phyloP scores from a whole-genome alignment of 2,113 vertebrate genomes.

The Chloebia gouldiae region DNA sequence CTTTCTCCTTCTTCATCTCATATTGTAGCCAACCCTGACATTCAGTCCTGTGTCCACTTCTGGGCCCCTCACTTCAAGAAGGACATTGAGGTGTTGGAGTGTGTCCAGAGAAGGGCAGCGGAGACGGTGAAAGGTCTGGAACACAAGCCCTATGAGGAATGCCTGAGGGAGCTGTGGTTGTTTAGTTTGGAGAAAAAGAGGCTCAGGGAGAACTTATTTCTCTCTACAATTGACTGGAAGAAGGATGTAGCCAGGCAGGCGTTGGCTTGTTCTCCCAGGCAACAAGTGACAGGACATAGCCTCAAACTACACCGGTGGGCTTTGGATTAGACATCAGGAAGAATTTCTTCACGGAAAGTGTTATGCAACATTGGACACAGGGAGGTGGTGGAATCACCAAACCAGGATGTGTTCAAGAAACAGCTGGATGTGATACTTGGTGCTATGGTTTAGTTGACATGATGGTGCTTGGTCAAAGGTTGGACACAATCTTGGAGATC shows the following conservation, averaged over 20 bases:
- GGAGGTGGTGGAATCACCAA: background rate
- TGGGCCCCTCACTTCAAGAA: background rate
- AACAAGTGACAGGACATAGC: background rate
- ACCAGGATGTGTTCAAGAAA: background rate
- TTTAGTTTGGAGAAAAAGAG: background rate
- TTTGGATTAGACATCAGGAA: background rate
- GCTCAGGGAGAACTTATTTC: no score
- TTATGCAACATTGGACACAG: background rate
- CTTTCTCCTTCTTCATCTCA: background rate
- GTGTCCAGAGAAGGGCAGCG: background rate
- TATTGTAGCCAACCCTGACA: background rate
- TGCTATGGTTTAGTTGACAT: background rate
- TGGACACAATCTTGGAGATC: background rate
- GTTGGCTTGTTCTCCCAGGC: background rate
- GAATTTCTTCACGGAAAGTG: background rate
- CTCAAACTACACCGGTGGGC: fast-evolving
- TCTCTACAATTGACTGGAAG: background rate
- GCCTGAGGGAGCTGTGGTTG: background rate
- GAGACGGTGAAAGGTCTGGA: background rate
- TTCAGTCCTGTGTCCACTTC: background rate
- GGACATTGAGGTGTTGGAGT: background rate
- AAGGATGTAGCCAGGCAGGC: fast-evolving
- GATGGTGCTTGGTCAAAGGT: background rate
- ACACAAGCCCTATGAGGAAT: background rate
- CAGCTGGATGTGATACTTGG: background rate